Evolutionary conservation across 2,113 vertebrate genomes (phyloP).

Genomic region (Anthoscopus minutus): DNA sequence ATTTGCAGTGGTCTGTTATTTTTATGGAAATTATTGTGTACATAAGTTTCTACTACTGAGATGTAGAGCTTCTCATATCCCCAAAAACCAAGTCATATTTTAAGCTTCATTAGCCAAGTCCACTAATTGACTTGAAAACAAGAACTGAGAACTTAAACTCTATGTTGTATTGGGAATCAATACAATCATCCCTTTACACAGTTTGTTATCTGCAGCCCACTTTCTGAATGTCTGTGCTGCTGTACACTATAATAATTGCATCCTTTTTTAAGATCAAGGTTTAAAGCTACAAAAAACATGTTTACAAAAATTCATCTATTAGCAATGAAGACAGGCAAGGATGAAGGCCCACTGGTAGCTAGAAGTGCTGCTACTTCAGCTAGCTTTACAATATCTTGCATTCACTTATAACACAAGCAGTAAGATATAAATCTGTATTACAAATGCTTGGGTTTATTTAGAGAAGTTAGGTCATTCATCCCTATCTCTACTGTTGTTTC

Average conservation of each 20-base stretch:
- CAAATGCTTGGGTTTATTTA: neutral
- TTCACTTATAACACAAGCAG: neutral
- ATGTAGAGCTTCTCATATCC: neutral
- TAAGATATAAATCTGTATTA: neutral
- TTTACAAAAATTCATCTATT: neutral
- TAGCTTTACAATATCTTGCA: neutral
- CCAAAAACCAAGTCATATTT: neutral
- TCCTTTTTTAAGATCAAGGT: neutral
- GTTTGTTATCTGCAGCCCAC: neutral
- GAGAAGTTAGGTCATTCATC: neutral
- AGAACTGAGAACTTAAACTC: neutral
- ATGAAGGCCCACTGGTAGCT: neutral
- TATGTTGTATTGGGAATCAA: constrained; percentile 26
- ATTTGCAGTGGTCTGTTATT: neutral
- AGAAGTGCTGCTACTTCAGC: neutral
- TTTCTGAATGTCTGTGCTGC: neutral
- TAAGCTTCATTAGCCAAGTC: neutral
- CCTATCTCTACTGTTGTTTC: neutral
- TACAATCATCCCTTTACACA: neutral
- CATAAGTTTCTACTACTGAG: neutral
- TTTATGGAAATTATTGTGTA: neutral
- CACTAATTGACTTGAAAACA: constrained; percentile 3
- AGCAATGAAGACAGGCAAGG: neutral
- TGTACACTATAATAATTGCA: neutral
- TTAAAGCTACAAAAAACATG: neutral